phyloP scores from a whole-genome alignment of 2,797 vertebrate species.

The Gymnopithys bicolor region DNA sequence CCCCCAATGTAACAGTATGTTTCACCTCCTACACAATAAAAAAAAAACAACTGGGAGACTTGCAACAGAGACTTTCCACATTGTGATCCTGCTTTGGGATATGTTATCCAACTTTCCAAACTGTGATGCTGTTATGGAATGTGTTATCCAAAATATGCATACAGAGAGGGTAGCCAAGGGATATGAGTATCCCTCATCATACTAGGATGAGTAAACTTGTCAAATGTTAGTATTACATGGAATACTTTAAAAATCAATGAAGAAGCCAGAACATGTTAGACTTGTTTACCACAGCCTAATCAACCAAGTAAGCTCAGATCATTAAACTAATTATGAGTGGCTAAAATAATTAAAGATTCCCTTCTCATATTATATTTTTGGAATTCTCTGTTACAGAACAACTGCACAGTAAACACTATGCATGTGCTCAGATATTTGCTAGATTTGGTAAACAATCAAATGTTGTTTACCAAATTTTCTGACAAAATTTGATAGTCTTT shows the following conservation, averaged over 20 bases:
- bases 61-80: not conserved
- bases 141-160: not conserved
- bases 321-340: conserved; percentile 27
- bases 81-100: not conserved
- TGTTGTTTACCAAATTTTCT: not conserved
- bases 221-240: not conserved
- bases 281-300: not conserved
- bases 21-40: not conserved
- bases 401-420: not conserved
- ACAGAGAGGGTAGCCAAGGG: not conserved
- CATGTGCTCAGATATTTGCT: conserved; percentile 6
- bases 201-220: not conserved
- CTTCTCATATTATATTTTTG: not conserved
- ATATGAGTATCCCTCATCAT: not conserved
- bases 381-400: conserved; percentile 16
- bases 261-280: not conserved
- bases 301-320: conserved; percentile 9
- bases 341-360: conserved; percentile 10
- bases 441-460: not conserved
- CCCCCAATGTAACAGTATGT: not conserved
- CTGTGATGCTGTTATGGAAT: not conserved
- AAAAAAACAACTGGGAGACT: not conserved
- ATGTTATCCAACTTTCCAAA: not conserved
- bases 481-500: conserved; percentile 1
- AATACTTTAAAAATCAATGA: not conserved